These are phyloP conservation scores for Acanthosepion pharaonis DNA, from an alignment of 2,888 invertebrate species.

Conservation along the genomic window DNA sequence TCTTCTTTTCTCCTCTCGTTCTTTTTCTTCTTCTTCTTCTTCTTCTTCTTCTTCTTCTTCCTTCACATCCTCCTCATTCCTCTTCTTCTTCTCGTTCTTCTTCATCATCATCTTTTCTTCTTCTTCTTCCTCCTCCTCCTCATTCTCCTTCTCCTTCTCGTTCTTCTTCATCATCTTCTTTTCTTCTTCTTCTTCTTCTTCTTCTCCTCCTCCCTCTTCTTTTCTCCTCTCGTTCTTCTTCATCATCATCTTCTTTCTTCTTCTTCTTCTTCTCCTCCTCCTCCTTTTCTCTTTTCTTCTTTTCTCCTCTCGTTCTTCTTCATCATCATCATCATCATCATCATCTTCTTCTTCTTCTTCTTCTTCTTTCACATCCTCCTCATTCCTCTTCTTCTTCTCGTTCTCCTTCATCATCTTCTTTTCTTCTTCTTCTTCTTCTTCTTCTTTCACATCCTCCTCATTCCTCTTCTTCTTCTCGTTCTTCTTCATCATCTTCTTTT, in stretches of 20 bases:
- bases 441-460: not conserved
- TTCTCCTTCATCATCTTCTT: not conserved
- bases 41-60: no score
- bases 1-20: no score
- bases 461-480: no score
- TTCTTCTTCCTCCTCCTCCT: not conserved
- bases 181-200: no score
- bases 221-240: no score
- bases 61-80: not conserved
- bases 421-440: not conserved
- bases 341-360: no score
- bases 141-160: not conserved
- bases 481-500: no score
- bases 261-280: no score
- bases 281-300: not conserved
- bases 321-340: no score
- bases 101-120: not conserved
- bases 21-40: not conserved
- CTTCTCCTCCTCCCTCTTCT: no score
- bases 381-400: no score
- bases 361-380: no score
- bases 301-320: not conserved
- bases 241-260: not conserved
- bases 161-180: not conserved
- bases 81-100: not conserved